Base-by-base conservation (phyloP, 2,113 vertebrate genomes). In the Sceloporus tristichus region DNA sequence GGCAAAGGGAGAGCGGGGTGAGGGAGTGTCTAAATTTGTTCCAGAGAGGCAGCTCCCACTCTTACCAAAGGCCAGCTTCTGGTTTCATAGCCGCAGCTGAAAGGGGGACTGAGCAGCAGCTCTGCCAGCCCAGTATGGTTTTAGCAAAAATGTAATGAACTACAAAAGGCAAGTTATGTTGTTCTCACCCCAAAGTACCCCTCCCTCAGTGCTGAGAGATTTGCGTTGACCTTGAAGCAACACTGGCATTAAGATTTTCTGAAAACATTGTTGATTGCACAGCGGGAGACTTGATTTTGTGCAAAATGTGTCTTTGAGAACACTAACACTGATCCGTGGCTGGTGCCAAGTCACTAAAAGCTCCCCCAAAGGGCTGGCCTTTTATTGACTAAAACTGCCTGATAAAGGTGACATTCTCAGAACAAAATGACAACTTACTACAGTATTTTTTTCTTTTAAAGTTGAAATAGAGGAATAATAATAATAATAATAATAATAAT, bases 201-300 rank as follows among this genome's bases (percentile, higher is more conserved):
- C 25, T 73, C 54, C 40, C 90, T n/a, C 42, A 56, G 65, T 54
- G 53, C 76, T 87, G 83, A 75, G 83, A 87, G 76, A 53, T 84
- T 80, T 75, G 29, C 53, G 71, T 79, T 90, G 89, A 91, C 89
- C 91, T 92, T 90, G 84, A 34, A 1, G 34, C 59, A 87, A 86
- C 91, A 93, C 93, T 90, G 91, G 90, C 88, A 90, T 90, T 88
- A 87, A 90, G 42, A 84, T 82, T 92, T 91, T 74, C 92, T 89
- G 90, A 87, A 94, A 94, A 93, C 80, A 87, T 53, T 84, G 90
- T 71, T 90, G 92, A 94, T 93, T 88, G 80, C 91, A 85, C 85
- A 92, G 94, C 38, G 3, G 91, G 92, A 88, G 10, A 65, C 87
- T 2, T 93, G 90, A 87, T 90, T 96, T 71, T 71, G 25, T 75